A percentile compares a stretch with the other conserved stretches of the same genome.
These are phyloP conservation scores for Andricus quercusramuli DNA, from an alignment of 2,888 invertebrate species.

Conservation along the genomic window DNA sequence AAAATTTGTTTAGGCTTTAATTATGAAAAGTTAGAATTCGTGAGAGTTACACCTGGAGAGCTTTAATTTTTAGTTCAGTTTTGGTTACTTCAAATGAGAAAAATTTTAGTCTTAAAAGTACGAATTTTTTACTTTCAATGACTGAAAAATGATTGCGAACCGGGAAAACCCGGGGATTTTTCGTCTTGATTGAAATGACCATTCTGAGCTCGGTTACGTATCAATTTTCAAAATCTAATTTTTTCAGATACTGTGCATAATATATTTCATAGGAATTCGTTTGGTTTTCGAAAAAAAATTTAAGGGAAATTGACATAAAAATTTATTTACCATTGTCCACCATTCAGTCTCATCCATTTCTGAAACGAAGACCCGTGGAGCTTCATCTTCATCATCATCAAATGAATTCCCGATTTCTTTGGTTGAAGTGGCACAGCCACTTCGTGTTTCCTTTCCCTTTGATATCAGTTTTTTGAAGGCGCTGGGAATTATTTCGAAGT, in stretches of 20 bases:
- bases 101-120: too few species aligned
- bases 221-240: background rate
- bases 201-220: too few species aligned
- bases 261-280: background rate
- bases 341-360: slow-evolving; percentile 72
- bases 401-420: slow-evolving; percentile 62
- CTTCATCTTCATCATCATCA: slow-evolving; percentile 62
- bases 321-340: slow-evolving; percentile 72
- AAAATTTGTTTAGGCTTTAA: too few species aligned
- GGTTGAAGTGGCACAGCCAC: slow-evolving; percentile 65
- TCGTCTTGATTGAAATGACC: too few species aligned
- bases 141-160: too few species aligned
- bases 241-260: background rate
- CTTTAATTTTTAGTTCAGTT: too few species aligned
- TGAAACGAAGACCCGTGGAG: slow-evolving; percentile 63
- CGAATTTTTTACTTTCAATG: too few species aligned
- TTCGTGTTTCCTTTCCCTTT: slow-evolving; percentile 59
- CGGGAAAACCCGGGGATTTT: too few species aligned
- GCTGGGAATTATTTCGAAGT: slow-evolving; percentile 57
- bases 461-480: slow-evolving; percentile 62
- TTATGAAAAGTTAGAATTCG: too few species aligned
- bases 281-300: too few species aligned
- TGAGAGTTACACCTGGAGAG: too few species aligned
- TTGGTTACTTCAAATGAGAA: too few species aligned
- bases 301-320: background rate